Percentiles rank a stretch among this genome's conserved stretches.
These are phyloP conservation scores for Triplophysa bombifrons DNA, from an alignment of 2,797 vertebrate genomes.

Conservation along the genomic window DNA sequence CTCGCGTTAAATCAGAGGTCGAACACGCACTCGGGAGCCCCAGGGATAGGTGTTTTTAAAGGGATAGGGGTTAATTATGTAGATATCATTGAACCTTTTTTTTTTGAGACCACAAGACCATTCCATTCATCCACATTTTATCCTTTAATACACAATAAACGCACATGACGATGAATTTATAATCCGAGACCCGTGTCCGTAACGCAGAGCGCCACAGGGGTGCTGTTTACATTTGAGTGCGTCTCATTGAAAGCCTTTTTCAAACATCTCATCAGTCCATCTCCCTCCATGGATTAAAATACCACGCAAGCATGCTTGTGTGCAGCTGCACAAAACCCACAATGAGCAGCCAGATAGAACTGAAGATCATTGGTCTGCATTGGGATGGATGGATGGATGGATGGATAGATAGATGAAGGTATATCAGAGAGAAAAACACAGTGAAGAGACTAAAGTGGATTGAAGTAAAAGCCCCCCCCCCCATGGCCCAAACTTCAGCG, in stretches of 20 bases:
- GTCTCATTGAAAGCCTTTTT: constrained; percentile 54
- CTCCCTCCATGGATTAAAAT: constrained; percentile 61
- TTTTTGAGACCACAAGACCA: constrained; percentile 43
- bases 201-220: constrained; percentile 18
- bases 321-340: constrained; percentile 50
- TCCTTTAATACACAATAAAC: constrained; percentile 28
- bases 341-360: constrained; percentile 41
- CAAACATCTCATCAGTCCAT: constrained; percentile 57
- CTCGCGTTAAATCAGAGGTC: constrained; percentile 33
- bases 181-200: constrained; percentile 12
- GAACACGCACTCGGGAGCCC: constrained; percentile 10
- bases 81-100: constrained; percentile 51
- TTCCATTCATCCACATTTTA: constrained; percentile 34
- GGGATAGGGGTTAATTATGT: constrained; percentile 53
- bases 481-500: constrained; percentile 31
- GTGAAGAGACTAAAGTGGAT: constrained; percentile 23
- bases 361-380: constrained; percentile 2
- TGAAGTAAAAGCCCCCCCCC: constrained; percentile 40
- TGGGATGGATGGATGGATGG: neutral
- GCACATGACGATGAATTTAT: constrained; percentile 15
- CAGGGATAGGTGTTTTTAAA: constrained; percentile 42
- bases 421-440: constrained; percentile 17
- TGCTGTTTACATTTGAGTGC: constrained; percentile 54
- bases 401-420: neutral
- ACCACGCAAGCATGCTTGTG: constrained; percentile 66